Base-by-base conservation (phyloP, 2,888 invertebrate species). In the Caenorhabditis sulstoni region DNA sequence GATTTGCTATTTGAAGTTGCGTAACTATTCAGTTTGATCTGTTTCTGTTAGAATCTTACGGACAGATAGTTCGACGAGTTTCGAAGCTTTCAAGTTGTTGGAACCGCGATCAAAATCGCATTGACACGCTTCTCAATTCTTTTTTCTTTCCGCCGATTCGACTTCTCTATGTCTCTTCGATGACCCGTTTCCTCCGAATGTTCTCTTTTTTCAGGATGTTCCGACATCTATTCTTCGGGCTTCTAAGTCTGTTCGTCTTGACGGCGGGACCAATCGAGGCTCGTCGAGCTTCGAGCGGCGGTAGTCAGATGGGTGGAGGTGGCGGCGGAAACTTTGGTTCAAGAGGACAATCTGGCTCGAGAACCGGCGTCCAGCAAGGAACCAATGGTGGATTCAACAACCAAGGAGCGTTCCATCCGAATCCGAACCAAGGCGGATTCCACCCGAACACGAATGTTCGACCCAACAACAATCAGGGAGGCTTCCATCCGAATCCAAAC, bases 141-240 rank as follows among this genome's bases (percentile, higher is more conserved):
- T n/a, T n/a, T n/a, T n/a, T n/a, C n/a, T n/a, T n/a, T n/a, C n/a
- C n/a, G n/a, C n/a, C n/a, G n/a, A n/a, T n/a, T n/a, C n/a, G n/a
- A n/a, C n/a, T n/a, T n/a, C n/a, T n/a, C n/a, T n/a, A n/a, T n/a
- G n/a, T n/a, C n/a, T n/a, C n/a, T n/a, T n/a, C n/a, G n/a, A n/a
- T n/a, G n/a, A n/a, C n/a, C n/a, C n/a, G n/a, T n/a, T n/a, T n/a
- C n/a, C n/a, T n/a, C n/a, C n/a, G n/a, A n/a, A n/a, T n/a, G n/a
- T n/a, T n/a, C n/a, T n/a, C n/a, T n/a, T n/a, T n/a, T 67, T 67
- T 11, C 37, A 65, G 53, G 55, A 79, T 79, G 79, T 74, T 73
- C 53, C 67, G 61, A 39, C 67, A 74, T 53, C 53, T 67, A 7
- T 53, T 39, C 45, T 58, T 49, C 16, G 11, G 41, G 5, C 41